Evolutionary conservation across 2,113 vertebrate species (phyloP).

Genomic region (Amblyopsis rosae): DNA sequence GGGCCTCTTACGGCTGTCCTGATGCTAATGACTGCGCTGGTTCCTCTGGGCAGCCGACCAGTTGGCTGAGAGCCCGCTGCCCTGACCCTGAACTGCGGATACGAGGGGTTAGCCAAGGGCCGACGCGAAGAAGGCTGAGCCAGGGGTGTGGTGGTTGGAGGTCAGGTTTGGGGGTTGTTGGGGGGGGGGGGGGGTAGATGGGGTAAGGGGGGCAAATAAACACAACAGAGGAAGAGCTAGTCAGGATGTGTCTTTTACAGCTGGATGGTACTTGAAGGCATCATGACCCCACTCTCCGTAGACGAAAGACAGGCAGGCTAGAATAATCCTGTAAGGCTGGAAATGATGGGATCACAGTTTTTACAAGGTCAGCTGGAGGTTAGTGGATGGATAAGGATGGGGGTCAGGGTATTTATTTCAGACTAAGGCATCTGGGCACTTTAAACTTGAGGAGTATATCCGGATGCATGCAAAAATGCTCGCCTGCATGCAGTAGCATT

Average conservation of each 20-base stretch:
- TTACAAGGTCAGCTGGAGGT: conserved; percentile 68
- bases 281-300: conserved; percentile 60
- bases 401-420: conserved; percentile 28
- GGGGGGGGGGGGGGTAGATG: conserved; percentile 25
- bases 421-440: conserved; percentile 17
- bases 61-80: conserved; percentile 67
- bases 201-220: conserved; percentile 54
- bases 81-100: conserved; percentile 74
- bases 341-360: conserved; percentile 67
- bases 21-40: conserved; percentile 37
- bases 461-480: too few relatives aligned
- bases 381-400: conserved; percentile 39
- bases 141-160: conserved; percentile 64
- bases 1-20: conserved; percentile 57
- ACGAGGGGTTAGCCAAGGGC: conserved; percentile 76
- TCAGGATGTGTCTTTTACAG: conserved; percentile 79
- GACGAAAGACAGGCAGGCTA: conserved; percentile 58
- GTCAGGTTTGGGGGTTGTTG: conserved; percentile 46
- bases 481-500: too few relatives aligned
- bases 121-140: conserved; percentile 50
- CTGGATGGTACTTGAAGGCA: conserved; percentile 75
- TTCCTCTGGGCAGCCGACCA: conserved; percentile 68
- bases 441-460: background rate
- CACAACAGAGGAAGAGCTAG: conserved; percentile 73
- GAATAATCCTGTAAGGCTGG: conserved; percentile 76